Conservation (phyloP, 2,113 vertebrate species). For the Brachirus orientalis region DNA sequence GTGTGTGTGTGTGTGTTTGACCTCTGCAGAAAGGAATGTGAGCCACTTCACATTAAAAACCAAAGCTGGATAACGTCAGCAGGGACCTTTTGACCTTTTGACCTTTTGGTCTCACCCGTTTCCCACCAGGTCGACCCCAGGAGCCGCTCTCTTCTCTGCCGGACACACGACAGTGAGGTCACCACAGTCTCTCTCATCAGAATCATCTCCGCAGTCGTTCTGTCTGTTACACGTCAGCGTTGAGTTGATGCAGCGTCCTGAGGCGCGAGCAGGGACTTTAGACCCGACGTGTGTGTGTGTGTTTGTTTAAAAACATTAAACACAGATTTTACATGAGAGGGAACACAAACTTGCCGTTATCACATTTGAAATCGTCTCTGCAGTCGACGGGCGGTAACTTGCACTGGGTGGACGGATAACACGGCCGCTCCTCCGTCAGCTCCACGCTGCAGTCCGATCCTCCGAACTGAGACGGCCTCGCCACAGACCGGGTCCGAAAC, state of each 20-base stretch:
- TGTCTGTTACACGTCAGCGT: conserved; percentile 88
- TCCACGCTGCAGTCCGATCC: conserved; percentile 83
- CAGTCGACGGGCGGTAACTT: conserved; percentile 84
- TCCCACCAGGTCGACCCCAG: conserved; percentile 84
- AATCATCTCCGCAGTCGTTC: conserved; percentile 93
- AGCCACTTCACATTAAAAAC: too few species aligned
- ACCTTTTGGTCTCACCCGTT: conserved; percentile 82
- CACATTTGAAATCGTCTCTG: conserved; percentile 87
- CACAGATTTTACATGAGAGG: conserved; percentile 53
- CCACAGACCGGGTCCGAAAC: conserved; percentile 83
- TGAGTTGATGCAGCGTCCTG: conserved; percentile 89
- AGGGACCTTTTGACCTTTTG: conserved; percentile 3
- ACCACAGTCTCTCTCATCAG: conserved; percentile 88
- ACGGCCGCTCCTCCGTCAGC: conserved; percentile 82
- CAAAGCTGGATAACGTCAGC: neutral
- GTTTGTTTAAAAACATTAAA: too few species aligned
- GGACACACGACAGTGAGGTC: conserved; percentile 74
- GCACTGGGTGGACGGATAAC: conserved; percentile 86
- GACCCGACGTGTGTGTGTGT: too few species aligned
- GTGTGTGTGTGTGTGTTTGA: too few species aligned
- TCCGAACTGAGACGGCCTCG: conserved; percentile 88
- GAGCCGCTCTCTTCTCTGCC: conserved; percentile 71
- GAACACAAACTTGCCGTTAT: too few species aligned
- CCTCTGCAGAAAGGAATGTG: too few species aligned
- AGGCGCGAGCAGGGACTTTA: neutral